phyloP scores from a whole-genome alignment of 2,113 vertebrate genomes.

The Bambusicola thoracicus region DNA sequence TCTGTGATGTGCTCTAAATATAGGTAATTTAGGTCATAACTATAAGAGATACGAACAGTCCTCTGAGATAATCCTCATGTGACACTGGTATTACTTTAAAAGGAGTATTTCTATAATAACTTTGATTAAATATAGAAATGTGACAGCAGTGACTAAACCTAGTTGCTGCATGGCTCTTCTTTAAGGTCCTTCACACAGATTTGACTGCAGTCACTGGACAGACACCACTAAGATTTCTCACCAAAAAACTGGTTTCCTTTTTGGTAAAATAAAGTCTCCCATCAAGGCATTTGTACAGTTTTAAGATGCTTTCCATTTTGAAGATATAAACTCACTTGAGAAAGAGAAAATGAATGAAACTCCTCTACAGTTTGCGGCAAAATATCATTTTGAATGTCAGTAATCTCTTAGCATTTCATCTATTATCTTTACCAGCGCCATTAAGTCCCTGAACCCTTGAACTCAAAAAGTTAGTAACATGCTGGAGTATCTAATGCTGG shows the following conservation, averaged over 20 bases:
- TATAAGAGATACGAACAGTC: conserved; percentile 41
- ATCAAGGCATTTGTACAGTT: not conserved
- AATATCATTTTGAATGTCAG: not conserved
- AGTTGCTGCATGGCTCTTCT: conserved; percentile 3
- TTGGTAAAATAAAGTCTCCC: not conserved
- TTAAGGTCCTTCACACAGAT: not conserved
- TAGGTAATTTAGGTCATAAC: conserved; percentile 62
- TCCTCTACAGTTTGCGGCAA: not conserved
- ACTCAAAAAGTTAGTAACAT: not conserved
- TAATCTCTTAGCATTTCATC: not conserved
- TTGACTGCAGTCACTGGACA: not conserved
- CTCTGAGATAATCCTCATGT: conserved; percentile 61
- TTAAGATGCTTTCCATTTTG: not conserved
- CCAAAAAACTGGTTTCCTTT: not conserved
- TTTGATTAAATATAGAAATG: conserved; percentile 54
- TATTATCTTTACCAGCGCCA: not conserved
- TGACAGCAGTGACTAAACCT: conserved; percentile 44
- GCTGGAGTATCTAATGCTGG: not conserved
- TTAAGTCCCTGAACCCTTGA: not conserved
- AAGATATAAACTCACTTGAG: not conserved
- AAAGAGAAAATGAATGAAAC: not conserved
- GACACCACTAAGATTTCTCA: not conserved
- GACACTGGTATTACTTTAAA: conserved; percentile 61
- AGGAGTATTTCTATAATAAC: conserved; percentile 51
- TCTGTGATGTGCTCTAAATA: conserved; percentile 37